These are phyloP conservation scores for Lophotis ruficrista DNA, from an alignment of 2,113 vertebrate genomes.

Conservation along the genomic window DNA sequence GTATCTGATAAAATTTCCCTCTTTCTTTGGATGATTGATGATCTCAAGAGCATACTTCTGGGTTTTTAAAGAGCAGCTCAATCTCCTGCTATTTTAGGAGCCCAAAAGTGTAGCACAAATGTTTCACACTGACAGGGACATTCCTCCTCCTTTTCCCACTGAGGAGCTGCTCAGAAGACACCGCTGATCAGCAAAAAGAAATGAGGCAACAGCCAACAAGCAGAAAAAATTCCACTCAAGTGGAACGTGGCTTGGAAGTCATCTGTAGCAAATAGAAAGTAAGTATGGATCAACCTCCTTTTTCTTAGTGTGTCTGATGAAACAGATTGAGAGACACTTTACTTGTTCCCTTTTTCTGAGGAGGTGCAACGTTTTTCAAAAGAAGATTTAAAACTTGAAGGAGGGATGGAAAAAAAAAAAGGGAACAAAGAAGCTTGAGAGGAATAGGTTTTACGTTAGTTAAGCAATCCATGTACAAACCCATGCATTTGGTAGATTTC, in stretches of 20 bases:
- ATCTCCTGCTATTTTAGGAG: not conserved
- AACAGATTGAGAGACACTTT: not conserved
- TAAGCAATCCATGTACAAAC: not conserved
- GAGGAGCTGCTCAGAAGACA: not conserved
- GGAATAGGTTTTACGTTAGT: not conserved
- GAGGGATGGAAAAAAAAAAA: not conserved
- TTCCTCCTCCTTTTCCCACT: not conserved
- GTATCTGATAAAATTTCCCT: not conserved
- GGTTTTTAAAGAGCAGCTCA: not conserved
- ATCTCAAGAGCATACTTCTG: conserved; percentile 2
- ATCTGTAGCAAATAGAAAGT: not conserved
- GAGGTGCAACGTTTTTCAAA: not conserved
- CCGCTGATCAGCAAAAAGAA: not conserved
- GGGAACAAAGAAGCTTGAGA: not conserved
- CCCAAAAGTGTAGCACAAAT: not conserved
- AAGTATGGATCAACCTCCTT: not conserved
- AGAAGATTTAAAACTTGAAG: not conserved
- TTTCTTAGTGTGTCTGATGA: not conserved
- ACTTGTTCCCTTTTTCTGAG: not conserved
- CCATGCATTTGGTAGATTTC: not conserved
- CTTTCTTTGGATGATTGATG: not conserved
- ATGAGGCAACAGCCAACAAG: not conserved
- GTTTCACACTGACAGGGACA: not conserved
- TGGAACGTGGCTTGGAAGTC: not conserved
- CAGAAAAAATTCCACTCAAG: not conserved